phyloP scores from a whole-genome alignment of 2,797 vertebrate species.

The Xiphophorus birchmanni region DNA sequence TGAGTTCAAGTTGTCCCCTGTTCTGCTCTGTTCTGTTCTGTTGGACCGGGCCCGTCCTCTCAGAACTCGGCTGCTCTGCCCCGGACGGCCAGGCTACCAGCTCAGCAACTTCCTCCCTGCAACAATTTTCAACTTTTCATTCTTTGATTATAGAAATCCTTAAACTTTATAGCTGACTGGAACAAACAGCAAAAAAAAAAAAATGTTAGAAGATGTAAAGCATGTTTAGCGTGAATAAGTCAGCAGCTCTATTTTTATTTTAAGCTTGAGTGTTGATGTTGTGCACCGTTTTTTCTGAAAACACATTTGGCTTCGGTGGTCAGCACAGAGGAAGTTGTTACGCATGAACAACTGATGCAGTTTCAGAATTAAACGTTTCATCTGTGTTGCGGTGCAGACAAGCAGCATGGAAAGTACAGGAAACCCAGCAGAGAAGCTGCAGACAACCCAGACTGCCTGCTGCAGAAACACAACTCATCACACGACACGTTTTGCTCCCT shows the following conservation, averaged over 20 bases:
- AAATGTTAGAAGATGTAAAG: not conserved
- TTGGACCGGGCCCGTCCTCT: too few relatives aligned
- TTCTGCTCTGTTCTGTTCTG: too few relatives aligned
- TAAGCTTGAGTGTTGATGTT: not conserved
- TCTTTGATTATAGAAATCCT: not conserved
- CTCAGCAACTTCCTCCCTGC: not conserved
- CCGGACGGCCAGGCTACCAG: not conserved
- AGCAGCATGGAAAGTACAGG: not conserved
- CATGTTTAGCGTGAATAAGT: not conserved
- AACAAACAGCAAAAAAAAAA: not conserved
- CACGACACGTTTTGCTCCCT: not conserved
- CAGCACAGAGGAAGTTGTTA: slow-evolving; percentile 7
- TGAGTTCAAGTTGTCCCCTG: too few relatives aligned
- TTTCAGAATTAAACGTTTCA: not conserved
- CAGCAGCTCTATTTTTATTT: not conserved
- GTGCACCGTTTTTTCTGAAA: not conserved
- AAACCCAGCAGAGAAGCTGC: not conserved
- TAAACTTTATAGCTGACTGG: not conserved
- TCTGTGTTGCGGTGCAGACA: not conserved
- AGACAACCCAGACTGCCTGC: not conserved
- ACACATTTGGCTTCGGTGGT: not conserved
- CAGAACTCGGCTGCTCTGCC: too few relatives aligned
- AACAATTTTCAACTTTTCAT: not conserved
- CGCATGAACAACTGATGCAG: not conserved
- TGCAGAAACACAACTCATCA: not conserved